Evolutionary conservation across 2,113 vertebrate species (phyloP).

Genomic region (Leucopsar rothschildi): DNA sequence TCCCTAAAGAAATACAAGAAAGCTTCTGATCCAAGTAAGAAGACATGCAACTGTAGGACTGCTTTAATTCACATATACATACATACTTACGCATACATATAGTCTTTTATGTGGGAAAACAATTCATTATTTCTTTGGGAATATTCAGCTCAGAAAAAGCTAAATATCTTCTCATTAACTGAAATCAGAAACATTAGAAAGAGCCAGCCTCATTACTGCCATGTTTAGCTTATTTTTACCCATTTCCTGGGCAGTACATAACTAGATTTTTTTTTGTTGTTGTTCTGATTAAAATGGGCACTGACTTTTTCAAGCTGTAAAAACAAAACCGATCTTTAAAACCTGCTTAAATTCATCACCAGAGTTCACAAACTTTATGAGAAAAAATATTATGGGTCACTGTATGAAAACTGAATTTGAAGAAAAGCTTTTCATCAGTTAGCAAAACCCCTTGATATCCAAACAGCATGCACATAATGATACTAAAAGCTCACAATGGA

Average conservation of each 20-base stretch:
- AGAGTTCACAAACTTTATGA: slow-evolving; percentile 28
- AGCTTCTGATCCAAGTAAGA: not conserved
- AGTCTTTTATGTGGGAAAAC: not conserved
- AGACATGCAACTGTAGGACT: not conserved
- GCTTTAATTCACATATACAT: not conserved
- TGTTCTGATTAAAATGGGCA: slow-evolving; percentile 5
- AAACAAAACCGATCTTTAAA: slow-evolving; percentile 2
- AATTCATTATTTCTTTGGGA: not conserved
- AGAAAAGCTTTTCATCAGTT: slow-evolving; percentile 43
- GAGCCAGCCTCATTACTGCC: not conserved
- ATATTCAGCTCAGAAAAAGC: not conserved
- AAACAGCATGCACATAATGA: slow-evolving; percentile 53
- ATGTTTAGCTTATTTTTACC: slow-evolving; percentile 10
- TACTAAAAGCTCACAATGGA: slow-evolving; percentile 62
- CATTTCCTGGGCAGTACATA: not conserved
- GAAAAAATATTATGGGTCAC: slow-evolving; percentile 38
- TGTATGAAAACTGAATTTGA: slow-evolving; percentile 44
- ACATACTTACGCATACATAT: not conserved
- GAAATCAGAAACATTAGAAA: slow-evolving; percentile 22
- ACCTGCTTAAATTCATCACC: not conserved
- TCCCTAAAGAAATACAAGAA: not conserved
- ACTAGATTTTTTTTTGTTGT: not conserved
- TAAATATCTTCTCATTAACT: not conserved
- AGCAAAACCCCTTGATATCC: slow-evolving; percentile 42
- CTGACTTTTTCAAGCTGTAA: slow-evolving; percentile 32